Percentiles rank a stretch among this genome's conserved stretches.
These are phyloP conservation scores for Rousettus madagascariensis DNA, from an alignment of 2,797 vertebrate species.

Conservation along the genomic window DNA sequence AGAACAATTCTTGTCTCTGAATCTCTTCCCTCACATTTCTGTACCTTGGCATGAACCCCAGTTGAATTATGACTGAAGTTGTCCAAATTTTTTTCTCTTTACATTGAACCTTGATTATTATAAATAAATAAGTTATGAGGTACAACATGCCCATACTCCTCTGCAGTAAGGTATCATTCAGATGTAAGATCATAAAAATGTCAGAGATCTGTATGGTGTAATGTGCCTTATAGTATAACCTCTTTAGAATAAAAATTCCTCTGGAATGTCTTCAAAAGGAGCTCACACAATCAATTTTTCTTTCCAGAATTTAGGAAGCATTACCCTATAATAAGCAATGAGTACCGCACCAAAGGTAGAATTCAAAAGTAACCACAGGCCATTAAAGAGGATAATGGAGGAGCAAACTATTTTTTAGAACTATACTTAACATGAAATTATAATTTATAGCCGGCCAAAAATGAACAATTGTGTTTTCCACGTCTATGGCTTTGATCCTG, in stretches of 20 bases:
- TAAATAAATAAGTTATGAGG: constrained; percentile 64
- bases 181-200: constrained; percentile 50
- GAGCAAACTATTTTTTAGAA: background rate
- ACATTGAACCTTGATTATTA: constrained; percentile 62
- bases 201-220: constrained; percentile 52
- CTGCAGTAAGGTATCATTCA: constrained; percentile 74
- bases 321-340: constrained; percentile 20
- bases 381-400: constrained; percentile 40
- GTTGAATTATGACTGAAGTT: constrained; percentile 49
- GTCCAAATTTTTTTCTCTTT: constrained; percentile 41
- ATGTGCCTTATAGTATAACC: constrained; percentile 44
- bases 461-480: background rate
- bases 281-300: constrained; percentile 37
- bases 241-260: constrained; percentile 59
- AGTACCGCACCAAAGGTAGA: constrained; percentile 25
- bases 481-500: background rate
- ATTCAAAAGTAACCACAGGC: constrained; percentile 56
- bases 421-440: background rate
- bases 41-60: constrained; percentile 11
- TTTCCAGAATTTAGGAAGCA: constrained; percentile 59
- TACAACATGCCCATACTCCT: constrained; percentile 50
- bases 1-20: background rate
- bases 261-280: constrained; percentile 49
- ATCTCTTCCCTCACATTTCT: background rate
- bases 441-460: background rate